These are phyloP conservation scores for Eulemur rubriventer DNA, from an alignment of 2,797 vertebrate species.

Conservation along the genomic window DNA sequence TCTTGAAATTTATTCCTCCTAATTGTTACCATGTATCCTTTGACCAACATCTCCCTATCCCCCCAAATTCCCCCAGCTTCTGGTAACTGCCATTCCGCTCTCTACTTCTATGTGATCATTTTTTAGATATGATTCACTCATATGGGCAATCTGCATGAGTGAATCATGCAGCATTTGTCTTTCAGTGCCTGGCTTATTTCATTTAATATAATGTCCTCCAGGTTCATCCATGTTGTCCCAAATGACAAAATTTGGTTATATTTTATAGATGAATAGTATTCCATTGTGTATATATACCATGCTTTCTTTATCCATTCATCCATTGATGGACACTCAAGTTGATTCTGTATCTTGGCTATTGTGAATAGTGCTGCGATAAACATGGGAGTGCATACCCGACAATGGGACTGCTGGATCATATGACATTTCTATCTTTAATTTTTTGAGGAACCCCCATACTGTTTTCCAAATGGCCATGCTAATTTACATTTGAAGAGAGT, in stretches of 20 bases:
- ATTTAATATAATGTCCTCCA: not conserved
- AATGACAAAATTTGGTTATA: not conserved
- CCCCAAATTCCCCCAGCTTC: not conserved
- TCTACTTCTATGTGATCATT: not conserved
- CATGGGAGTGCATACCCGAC: not conserved
- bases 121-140: not conserved
- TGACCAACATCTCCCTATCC: not conserved
- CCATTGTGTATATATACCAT: not conserved
- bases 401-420: not conserved
- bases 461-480: not conserved
- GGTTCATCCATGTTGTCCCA: not conserved
- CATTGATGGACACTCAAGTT: not conserved
- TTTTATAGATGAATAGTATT: not conserved
- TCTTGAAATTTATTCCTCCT: not conserved
- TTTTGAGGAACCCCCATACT: not conserved
- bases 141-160: too few relatives aligned
- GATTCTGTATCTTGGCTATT: not conserved
- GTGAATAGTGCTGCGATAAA: not conserved
- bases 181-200: not conserved
- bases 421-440: not conserved
- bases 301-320: not conserved
- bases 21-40: not conserved
- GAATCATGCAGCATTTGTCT: not conserved
- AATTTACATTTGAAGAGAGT: not conserved
- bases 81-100: not conserved